Evolutionary conservation across 2,888 invertebrate species (phyloP), one percentile per base, ranked within the genome.

Genomic region (Bibio marci): DNA sequence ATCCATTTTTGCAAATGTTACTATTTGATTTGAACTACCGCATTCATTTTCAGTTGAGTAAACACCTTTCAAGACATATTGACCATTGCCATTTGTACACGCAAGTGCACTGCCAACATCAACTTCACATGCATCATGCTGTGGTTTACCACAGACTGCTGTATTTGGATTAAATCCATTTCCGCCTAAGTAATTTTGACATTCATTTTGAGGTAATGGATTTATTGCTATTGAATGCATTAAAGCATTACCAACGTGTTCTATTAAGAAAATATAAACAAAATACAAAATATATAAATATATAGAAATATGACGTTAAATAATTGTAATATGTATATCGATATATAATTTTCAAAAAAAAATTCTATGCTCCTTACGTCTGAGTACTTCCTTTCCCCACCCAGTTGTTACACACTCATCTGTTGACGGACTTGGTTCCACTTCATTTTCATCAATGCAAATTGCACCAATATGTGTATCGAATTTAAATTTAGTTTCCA

Each of bases 101-200:
- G 83, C 83, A 35, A 87, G 61, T 1, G 85, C 86, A 47, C 82
- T 80, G 35, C 87, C 87, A 38, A 74, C 69, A 54, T 86, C 86
- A 7, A 65, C 81, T 63, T 76, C 76, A 66, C 87, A 87, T 41
- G 85, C 71, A 50, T 82, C 81, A 47, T 74, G 71, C 27, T 66
- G 60, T 15, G 76, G 69, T 54, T 70, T 65, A 31, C 76, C 80
- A 49, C 87, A 87, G 1, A 78, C 69, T 51, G 78, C 72, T 45
- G 74, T 73, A 19, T 74, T 70, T 44, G 74, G 68, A 39, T 67
- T 66, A 47, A 70, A 70, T 32, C 69, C 62, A 13, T 36, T 33
- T 27, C 40, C 41, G 14, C 37, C 15, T 26, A 31, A 67, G 8
- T 22, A 8, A 46, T 70, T 59, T 45, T 71, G 64, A 56, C 82